These are phyloP conservation scores for Leucoma salicis DNA, from an alignment of 2,888 invertebrate genomes.

Conservation along the genomic window DNA sequence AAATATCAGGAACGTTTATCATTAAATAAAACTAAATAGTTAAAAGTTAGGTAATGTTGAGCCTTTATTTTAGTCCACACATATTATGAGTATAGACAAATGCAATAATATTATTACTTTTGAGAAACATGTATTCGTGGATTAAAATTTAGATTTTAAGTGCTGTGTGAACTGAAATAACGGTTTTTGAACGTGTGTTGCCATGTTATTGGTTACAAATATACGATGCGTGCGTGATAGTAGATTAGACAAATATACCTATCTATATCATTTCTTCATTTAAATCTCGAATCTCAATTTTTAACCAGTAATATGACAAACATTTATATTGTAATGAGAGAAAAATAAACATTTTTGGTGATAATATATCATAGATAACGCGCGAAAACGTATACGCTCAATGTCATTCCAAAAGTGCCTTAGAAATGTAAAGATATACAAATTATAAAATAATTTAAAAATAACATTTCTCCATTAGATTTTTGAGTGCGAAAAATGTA, in stretches of 20 bases:
- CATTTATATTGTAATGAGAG: conserved; percentile 26
- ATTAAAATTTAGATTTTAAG: conserved; percentile 44
- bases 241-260: conserved; percentile 45
- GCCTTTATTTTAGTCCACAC: conserved; percentile 56
- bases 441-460: conserved; percentile 19
- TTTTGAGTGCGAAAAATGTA: conserved; percentile 43
- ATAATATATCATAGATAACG: conserved; percentile 41
- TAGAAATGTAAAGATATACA: conserved; percentile 37
- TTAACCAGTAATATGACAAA: conserved; percentile 40
- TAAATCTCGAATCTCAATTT: conserved; percentile 50
- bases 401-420: conserved; percentile 76
- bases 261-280: conserved; percentile 25
- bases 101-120: conserved; percentile 48
- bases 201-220: conserved; percentile 73
- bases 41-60: conserved; percentile 45
- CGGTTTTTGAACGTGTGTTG: conserved; percentile 54
- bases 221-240: conserved; percentile 59
- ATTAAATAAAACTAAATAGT: conserved; percentile 39
- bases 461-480: conserved; percentile 40
- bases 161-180: conserved; percentile 59
- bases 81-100: conserved; percentile 46
- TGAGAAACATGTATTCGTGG: conserved; percentile 33
- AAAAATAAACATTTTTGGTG: conserved; percentile 42
- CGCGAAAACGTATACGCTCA: conserved; percentile 55
- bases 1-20: conserved; percentile 25